Base-by-base conservation (phyloP, 1,140 invertebrate genomes). In the Mycetomoellerius zeteki region DNA sequence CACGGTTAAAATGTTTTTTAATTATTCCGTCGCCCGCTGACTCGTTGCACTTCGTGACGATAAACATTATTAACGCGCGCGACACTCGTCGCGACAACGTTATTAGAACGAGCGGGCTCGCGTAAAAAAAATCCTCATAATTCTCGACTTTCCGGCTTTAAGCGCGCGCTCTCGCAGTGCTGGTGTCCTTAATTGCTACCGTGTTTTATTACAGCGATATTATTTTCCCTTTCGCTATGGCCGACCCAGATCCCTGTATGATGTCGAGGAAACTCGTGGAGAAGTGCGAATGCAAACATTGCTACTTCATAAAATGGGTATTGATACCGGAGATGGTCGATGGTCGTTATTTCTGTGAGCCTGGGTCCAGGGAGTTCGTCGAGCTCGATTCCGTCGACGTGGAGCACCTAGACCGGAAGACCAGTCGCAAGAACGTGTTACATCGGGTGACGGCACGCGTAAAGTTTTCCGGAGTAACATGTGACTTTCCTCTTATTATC, bases 351-450 rank as follows among this genome's bases (percentile, higher is more conserved):
- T 95, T 95, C 82, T 95, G 94, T 67, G 93, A 94, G 27, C 0
- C 85, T 2, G 88, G 76, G n/a, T 95, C 94, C 16, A 91, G 94
- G 2, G 95, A 95, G 85, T 95, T 95, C 47, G 91, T 95, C n/a
- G 94, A 95, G 58, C 89, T 94, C 14, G 87, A 91, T 6, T 93
- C 92, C 2, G 91, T 77, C 2, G 27, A 71, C 16, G 65, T 58
- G 3, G 85, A 86, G 89, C 7, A 85, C 82, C 24, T 64, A 10
- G 24, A 76, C 58, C 60, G 30, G n/a, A 77, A 5, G 3, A n/a
- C 3, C 19, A 27, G 16, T 30, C 21, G 60, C 24, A 6, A 27
- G 24, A 82, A 77, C 71, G 73, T 62, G 47, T 19, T 92, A 8
- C 88, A 86, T n/a, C 88, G 86, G 8, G 93, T 88, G 21, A 76